Evolutionary conservation across 2,797 vertebrate species (phyloP), one percentile per base, ranked within the genome.

Genomic region (Xenops minutus): DNA sequence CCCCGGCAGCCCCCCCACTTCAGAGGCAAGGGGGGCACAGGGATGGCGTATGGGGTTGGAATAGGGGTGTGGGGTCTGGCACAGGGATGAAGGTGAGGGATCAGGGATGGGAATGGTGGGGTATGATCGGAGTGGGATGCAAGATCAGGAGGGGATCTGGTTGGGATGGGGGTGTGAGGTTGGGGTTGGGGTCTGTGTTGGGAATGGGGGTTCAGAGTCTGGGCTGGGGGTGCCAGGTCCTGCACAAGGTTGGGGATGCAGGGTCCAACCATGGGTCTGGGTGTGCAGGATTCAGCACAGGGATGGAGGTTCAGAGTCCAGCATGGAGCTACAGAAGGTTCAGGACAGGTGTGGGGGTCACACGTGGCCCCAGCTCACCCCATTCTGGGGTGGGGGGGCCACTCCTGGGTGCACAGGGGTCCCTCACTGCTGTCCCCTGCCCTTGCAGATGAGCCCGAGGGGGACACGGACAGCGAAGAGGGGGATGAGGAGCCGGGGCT

Each of bases 391-490:
- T 29, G 16, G n/a, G 23, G n/a, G 19, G 52, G 6, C 30, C 51
- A 46, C 10, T 4, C 18, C 8, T 12, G 22, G 22, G 27, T 29
- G 32, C 23, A 23, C 17, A 32, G 5, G 24, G 41, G 32, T 51
- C 59, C 74, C 66, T 96, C 48, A 67, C 69, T 0, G 16, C 89
- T 82, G 85, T 32, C 36, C 56, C 51, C 6, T 73, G 7, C 24
- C 30, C 56, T 97, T 59, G 96, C 98, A 78, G 98, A 98, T 3
- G 98, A 98, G 49, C 98, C 98, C 21, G 98, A 98, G 13, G 98
- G 97, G 37, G 98, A 98, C 96, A 98, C 98, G 4, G 98, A 99
- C 93, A 99, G 98, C 1, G 99, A 99, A 75, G 98, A 98, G 30
- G 98, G 98, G 73, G 98, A 98, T 19, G 96, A 98, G 92, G 96